These are phyloP conservation scores for Aphelenchoides besseyi DNA, from an alignment of 1,140 invertebrate genomes.

Conservation along the genomic window DNA sequence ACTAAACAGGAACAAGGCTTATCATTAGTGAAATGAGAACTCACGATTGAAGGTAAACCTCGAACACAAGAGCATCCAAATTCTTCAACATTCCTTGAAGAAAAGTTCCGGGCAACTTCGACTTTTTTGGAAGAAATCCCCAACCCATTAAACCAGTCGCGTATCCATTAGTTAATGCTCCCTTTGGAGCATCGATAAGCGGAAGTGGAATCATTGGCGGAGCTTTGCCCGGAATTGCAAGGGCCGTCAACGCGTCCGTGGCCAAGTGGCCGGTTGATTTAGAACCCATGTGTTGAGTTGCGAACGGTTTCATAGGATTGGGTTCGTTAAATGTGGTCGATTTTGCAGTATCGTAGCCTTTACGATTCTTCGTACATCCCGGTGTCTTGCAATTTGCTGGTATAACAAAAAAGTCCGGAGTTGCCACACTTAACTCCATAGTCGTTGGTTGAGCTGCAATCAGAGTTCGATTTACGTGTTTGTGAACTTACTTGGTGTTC, in stretches of 20 bases:
- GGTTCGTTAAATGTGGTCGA: constrained; percentile 12
- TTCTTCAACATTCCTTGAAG: constrained; percentile 17
- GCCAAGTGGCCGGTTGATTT: background rate
- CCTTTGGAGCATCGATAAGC: background rate
- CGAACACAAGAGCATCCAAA: background rate
- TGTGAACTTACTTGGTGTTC: background rate
- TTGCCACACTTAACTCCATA: background rate
- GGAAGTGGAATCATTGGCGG: constrained; percentile 4
- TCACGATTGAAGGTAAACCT: background rate
- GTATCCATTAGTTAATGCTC: background rate
- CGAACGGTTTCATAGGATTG: background rate
- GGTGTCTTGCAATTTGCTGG: constrained; percentile 1
- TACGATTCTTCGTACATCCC: background rate
- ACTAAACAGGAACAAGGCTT: background rate
- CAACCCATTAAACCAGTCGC: background rate
- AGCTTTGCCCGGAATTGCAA: background rate
- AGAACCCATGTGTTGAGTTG: background rate
- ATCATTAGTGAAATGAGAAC: too few relatives aligned
- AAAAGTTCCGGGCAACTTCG: background rate
- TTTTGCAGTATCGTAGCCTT: background rate
- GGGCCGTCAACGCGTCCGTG: background rate
- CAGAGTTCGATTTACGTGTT: too few relatives aligned
- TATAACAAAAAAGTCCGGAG: constrained; percentile 8
- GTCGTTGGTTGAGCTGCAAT: background rate
- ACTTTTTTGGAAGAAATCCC: background rate